Conservation (phyloP, 2,888 invertebrate species). For the Acronicta alni region DNA sequence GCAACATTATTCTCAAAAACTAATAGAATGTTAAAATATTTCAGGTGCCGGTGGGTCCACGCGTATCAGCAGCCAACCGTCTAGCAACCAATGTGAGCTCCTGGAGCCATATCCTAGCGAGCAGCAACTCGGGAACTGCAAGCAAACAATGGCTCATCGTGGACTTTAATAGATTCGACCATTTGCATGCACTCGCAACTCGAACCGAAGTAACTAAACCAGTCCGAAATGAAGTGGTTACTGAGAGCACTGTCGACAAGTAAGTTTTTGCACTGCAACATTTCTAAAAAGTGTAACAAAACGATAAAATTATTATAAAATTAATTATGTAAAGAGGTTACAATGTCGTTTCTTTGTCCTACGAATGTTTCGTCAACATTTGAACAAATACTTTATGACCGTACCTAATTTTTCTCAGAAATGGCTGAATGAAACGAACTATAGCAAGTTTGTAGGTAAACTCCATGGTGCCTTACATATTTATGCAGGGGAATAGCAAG, state of each 20-base stretch:
- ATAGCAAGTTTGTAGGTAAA: conserved; percentile 14
- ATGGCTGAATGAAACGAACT: conserved; percentile 16
- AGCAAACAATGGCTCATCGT: conserved; percentile 96
- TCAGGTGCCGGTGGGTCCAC: conserved; percentile 92
- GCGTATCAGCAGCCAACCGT: conserved; percentile 95
- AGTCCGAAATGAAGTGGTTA: conserved; percentile 68
- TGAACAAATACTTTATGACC: conserved; percentile 6
- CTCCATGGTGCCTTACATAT: conserved; percentile 1
- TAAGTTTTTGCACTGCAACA: conserved; percentile 56
- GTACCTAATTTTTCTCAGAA: conserved; percentile 29
- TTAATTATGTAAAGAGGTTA: background rate
- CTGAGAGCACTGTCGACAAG: conserved; percentile 76
- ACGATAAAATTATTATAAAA: too few relatives aligned
- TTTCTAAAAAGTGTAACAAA: background rate
- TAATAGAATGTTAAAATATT: conserved; percentile 19
- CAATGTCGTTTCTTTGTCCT: background rate
- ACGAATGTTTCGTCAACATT: background rate
- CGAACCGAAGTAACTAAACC: conserved; percentile 34
- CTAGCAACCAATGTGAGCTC: conserved; percentile 92
- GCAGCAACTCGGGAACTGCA: conserved; percentile 94
- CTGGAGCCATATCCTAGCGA: conserved; percentile 92
- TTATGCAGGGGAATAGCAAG: conserved; percentile 1
- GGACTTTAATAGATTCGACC: conserved; percentile 91
- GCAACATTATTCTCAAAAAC: background rate
- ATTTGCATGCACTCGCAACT: conserved; percentile 59